phyloP scores from a whole-genome alignment of 1,140 invertebrate genomes.

The Phymorhynchus buccinoides region DNA sequence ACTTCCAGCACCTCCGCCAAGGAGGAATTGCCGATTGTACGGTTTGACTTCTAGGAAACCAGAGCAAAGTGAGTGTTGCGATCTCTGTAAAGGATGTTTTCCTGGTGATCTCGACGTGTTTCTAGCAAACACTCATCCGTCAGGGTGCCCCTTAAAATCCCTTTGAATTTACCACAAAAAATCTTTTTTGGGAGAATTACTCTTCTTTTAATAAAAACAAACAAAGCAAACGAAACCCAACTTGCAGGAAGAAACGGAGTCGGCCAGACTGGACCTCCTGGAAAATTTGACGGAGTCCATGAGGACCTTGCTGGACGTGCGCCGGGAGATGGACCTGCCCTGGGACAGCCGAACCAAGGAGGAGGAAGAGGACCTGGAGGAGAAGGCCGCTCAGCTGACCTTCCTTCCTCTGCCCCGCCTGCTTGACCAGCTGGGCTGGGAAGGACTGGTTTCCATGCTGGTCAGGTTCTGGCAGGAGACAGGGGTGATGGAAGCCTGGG shows the following conservation, averaged over 20 bases:
- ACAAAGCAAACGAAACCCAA: no score
- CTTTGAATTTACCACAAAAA: no score
- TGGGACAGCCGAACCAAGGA: not conserved
- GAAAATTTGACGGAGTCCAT: conserved; percentile 2
- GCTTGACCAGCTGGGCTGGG: not conserved
- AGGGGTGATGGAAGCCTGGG: not conserved
- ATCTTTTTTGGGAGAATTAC: no score
- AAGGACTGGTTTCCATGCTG: not conserved
- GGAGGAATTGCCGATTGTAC: no score
- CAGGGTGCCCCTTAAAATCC: no score
- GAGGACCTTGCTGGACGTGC: not conserved
- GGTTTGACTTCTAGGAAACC: no score
- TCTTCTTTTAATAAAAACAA: no score
- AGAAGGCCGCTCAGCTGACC: not conserved
- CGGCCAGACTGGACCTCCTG: not conserved
- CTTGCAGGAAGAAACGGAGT: not conserved
- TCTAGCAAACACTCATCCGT: no score
- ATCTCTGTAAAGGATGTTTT: no score
- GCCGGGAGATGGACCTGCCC: not conserved
- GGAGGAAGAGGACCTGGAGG: not conserved
- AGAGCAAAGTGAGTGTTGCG: no score
- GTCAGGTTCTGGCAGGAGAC: not conserved
- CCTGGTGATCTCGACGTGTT: no score
- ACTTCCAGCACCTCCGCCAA: no score
- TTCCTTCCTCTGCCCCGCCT: not conserved